A percentile compares a stretch with the other conserved stretches of the same genome.
phyloP scores from a whole-genome alignment of 2,797 vertebrate genomes.

The Bufotes viridis region DNA sequence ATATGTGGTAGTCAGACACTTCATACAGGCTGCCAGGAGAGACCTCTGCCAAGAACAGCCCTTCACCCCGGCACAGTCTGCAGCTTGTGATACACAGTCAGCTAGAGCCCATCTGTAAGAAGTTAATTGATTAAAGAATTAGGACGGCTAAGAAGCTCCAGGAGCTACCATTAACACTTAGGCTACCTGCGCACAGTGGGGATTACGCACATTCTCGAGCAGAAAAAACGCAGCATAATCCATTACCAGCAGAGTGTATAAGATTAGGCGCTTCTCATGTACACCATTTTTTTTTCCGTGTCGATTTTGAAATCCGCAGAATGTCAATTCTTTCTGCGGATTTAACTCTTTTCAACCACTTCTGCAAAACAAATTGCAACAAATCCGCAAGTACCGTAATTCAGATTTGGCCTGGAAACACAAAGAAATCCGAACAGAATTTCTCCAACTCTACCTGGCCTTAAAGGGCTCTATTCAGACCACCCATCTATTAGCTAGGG shows the following conservation, averaged over 20 bases:
- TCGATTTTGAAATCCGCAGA: too few species aligned
- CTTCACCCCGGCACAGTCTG: slow-evolving; percentile 72
- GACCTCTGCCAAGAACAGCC: slow-evolving; percentile 78
- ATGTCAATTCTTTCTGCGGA: too few species aligned
- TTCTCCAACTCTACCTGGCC: too few species aligned
- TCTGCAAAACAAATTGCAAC: too few species aligned
- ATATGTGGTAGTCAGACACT: slow-evolving; percentile 78
- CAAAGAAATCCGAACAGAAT: too few species aligned
- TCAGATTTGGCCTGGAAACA: too few species aligned
- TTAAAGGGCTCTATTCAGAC: background rate
- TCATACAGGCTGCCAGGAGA: slow-evolving; percentile 78
- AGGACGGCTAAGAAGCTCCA: background rate
- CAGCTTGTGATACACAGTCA: slow-evolving; percentile 78
- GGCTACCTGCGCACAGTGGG: background rate
- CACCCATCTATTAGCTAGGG: background rate
- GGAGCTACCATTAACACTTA: background rate
- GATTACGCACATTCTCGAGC: too few species aligned
- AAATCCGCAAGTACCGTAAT: too few species aligned
- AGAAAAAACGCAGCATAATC: too few species aligned
- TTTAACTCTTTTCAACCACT: too few species aligned
- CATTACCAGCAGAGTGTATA: too few species aligned
- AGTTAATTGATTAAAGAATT: slow-evolving; percentile 30
- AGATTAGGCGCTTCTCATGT: background rate
- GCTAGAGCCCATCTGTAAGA: slow-evolving; percentile 85
- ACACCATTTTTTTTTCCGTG: background rate